phyloP scores from a whole-genome alignment of 2,888 invertebrate species.

The Polymixis flavicincta region DNA sequence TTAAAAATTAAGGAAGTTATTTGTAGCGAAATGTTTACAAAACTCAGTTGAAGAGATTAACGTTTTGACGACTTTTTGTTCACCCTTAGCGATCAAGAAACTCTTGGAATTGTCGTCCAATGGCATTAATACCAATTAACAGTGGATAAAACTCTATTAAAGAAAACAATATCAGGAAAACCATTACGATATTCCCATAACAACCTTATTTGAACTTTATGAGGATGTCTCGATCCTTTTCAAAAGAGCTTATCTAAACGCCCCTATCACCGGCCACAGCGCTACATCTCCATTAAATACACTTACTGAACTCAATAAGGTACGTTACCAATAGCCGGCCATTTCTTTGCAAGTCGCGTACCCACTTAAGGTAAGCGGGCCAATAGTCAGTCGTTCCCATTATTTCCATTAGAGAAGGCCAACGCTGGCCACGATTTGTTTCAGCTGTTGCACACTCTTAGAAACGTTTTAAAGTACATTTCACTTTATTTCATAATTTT shows the following conservation, averaged over 20 bases:
- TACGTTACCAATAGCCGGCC: conserved; percentile 56
- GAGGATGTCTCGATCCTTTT: conserved; percentile 15
- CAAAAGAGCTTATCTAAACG: conserved; percentile 36
- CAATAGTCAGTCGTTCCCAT: conserved; percentile 76
- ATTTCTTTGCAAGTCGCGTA: conserved; percentile 76
- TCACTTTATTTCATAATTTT: conserved; percentile 82
- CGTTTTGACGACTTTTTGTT: background rate
- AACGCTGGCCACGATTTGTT: conserved; percentile 80
- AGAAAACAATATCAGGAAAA: conserved; percentile 2
- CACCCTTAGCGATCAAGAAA: background rate
- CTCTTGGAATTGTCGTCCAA: too few species aligned
- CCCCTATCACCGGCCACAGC: conserved; percentile 37
- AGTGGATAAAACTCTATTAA: background rate
- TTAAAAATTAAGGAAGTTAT: background rate
- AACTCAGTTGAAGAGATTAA: too few species aligned
- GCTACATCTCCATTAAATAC: conserved; percentile 61
- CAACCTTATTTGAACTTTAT: conserved; percentile 3
- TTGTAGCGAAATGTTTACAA: background rate
- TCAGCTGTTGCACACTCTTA: conserved; percentile 79
- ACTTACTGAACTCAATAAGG: conserved; percentile 59
- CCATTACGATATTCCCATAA: background rate
- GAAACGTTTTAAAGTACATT: conserved; percentile 80
- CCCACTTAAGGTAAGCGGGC: conserved; percentile 77
- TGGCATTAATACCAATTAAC: background rate
- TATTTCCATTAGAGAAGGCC: conserved; percentile 77